A percentile compares a stretch with the other conserved stretches of the same genome.
phyloP scores from a whole-genome alignment of 2,113 vertebrate genomes.

The Mellivora capensis region DNA sequence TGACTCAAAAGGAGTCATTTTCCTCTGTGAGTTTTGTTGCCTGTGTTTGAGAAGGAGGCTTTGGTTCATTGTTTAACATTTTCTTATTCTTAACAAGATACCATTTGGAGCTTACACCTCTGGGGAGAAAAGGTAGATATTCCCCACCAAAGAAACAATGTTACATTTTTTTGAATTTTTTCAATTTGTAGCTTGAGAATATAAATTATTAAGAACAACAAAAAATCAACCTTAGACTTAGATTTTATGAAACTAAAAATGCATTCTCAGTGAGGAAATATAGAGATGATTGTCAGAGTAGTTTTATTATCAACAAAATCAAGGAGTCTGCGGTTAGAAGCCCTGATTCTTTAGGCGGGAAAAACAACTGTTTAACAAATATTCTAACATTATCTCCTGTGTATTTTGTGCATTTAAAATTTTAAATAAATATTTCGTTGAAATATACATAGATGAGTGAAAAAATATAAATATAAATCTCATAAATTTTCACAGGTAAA shows the following conservation, averaged over 20 bases:
- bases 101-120: not conserved
- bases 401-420: not conserved
- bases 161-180: not conserved
- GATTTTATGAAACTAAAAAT: not conserved
- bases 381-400: not conserved
- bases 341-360: not conserved
- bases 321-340: not conserved
- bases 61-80: not conserved
- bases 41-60: rapidly evolving
- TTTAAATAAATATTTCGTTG: not conserved
- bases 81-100: not conserved
- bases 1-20: not conserved
- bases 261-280: not conserved
- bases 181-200: not conserved
- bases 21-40: not conserved
- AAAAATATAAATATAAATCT: not conserved
- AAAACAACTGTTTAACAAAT: not conserved
- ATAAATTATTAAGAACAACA: not conserved
- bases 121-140: not conserved
- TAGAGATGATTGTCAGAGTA: not conserved
- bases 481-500: not conserved
- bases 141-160: not conserved
- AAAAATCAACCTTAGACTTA: not conserved
- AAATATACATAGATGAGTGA: not conserved
- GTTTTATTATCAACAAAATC: not conserved